Percentiles rank a stretch among this genome's conserved stretches.
phyloP scores from a whole-genome alignment of 2,888 invertebrate species.

The Macrophya annulata region DNA sequence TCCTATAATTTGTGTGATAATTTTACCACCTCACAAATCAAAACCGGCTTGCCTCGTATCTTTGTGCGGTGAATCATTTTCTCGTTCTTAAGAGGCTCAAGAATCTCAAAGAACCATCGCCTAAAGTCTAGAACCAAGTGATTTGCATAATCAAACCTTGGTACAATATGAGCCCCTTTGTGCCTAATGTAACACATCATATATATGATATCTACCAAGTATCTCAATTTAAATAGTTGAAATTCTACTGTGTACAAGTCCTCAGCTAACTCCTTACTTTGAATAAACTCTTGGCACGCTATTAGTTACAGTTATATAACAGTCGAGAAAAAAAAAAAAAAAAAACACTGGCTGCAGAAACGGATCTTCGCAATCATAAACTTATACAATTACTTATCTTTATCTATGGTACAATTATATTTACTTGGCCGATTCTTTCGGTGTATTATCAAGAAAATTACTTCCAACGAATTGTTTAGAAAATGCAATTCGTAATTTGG shows the following conservation, averaged over 20 bases:
- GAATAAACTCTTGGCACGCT: background rate
- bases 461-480: background rate
- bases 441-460: background rate
- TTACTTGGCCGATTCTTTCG: background rate
- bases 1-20: slow-evolving; percentile 45
- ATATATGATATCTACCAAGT: slow-evolving; percentile 26
- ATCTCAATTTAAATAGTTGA: slow-evolving; percentile 31
- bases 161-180: slow-evolving; percentile 42
- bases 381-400: slow-evolving; percentile 13
- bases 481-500: background rate
- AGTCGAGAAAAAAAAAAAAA: too few relatives aligned
- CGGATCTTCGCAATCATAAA: slow-evolving; percentile 19
- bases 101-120: slow-evolving; percentile 38
- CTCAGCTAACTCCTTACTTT: background rate
- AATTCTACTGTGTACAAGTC: slow-evolving; percentile 21
- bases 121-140: slow-evolving; percentile 5
- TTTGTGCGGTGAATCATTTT: slow-evolving; percentile 39
- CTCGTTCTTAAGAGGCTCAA: slow-evolving; percentile 30
- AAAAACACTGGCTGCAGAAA: slow-evolving; percentile 33
- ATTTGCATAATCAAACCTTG: slow-evolving; percentile 47
- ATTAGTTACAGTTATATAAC: slow-evolving; percentile 35
- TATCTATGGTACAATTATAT: slow-evolving; percentile 2
- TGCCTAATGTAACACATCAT: slow-evolving; percentile 23
- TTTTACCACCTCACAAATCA: slow-evolving; percentile 54
- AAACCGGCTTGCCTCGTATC: slow-evolving; percentile 45